Evolutionary conservation across 1,140 invertebrate genomes (phyloP).

Genomic region (Drosophila bipectinata): DNA sequence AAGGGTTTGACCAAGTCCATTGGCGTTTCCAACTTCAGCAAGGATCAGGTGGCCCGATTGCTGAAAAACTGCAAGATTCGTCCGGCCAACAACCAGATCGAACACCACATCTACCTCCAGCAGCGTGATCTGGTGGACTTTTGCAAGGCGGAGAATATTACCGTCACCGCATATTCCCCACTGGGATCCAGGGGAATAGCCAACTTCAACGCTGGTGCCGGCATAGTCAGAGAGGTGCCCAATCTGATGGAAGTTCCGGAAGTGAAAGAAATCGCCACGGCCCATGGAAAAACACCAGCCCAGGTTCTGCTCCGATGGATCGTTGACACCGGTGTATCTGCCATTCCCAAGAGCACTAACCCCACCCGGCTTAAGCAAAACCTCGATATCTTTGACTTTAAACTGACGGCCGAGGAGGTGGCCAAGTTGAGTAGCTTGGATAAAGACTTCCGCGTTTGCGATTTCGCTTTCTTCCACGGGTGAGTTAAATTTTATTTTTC

Average conservation of each 20-base stretch:
- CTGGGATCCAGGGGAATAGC: slow-evolving; percentile 89
- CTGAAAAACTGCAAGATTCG: slow-evolving; percentile 87
- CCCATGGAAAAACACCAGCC: slow-evolving; percentile 89
- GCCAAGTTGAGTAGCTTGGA: slow-evolving; percentile 86
- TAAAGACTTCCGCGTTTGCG: slow-evolving; percentile 87
- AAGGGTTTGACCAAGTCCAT: slow-evolving; percentile 88
- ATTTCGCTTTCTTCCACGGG: slow-evolving; percentile 87
- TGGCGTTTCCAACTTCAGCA: slow-evolving; percentile 93
- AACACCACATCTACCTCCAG: slow-evolving; percentile 93
- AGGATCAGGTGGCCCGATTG: slow-evolving; percentile 88
- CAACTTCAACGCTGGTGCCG: slow-evolving; percentile 84
- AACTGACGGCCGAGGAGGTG: slow-evolving; percentile 86
- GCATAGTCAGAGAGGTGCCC: slow-evolving; percentile 85
- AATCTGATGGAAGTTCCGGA: slow-evolving; percentile 89
- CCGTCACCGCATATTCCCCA: slow-evolving; percentile 93
- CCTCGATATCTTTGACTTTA: slow-evolving; percentile 87
- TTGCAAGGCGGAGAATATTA: slow-evolving; percentile 89
- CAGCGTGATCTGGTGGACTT: slow-evolving; percentile 90
- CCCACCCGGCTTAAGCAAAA: slow-evolving; percentile 88
- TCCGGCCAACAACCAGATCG: slow-evolving; percentile 91
- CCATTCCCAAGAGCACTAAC: slow-evolving; percentile 94
- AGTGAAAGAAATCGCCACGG: slow-evolving; percentile 88
- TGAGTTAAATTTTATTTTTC: slow-evolving; percentile 34
- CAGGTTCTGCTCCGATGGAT: slow-evolving; percentile 92
- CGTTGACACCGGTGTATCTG: slow-evolving; percentile 89